A percentile compares a stretch with the other conserved stretches of the same genome.
Evolutionary conservation across 1,140 invertebrate species (phyloP).

Genomic region (Zelostemma sp.): DNA sequence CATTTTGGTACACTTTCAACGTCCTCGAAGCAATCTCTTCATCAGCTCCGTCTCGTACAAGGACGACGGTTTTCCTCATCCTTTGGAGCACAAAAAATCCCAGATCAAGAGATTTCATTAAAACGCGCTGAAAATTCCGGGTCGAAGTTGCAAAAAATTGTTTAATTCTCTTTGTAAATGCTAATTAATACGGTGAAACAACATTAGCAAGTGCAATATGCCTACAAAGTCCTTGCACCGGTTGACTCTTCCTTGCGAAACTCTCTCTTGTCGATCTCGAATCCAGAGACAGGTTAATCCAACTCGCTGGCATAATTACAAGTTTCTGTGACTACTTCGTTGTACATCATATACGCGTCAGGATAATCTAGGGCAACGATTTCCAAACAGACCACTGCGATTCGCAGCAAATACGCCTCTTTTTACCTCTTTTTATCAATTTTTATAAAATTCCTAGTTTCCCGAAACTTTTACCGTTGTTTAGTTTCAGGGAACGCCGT

Average conservation of each 20-base stretch:
- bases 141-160: slow-evolving; percentile 18
- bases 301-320: slow-evolving; percentile 20
- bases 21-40: slow-evolving; percentile 22
- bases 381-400: slow-evolving; percentile 32
- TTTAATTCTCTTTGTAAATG: not conserved
- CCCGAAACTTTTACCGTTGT: no score
- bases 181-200: not conserved
- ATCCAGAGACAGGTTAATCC: slow-evolving; percentile 30
- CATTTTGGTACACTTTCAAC: slow-evolving; percentile 15
- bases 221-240: slow-evolving; percentile 52
- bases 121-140: no score
- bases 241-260: slow-evolving; percentile 50
- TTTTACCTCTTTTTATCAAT: no score
- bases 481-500: no score
- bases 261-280: slow-evolving; percentile 39
- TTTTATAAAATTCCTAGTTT: no score
- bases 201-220: no score
- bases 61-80: slow-evolving; percentile 7
- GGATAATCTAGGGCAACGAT: slow-evolving; percentile 31
- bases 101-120: no score
- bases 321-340: slow-evolving; percentile 30
- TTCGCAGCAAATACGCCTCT: no score
- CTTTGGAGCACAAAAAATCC: no score
- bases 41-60: slow-evolving; percentile 5
- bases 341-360: slow-evolving; percentile 32